Evolutionary conservation across 2,113 vertebrate species (phyloP).

Genomic region (Myrmophylax atrothorax): DNA sequence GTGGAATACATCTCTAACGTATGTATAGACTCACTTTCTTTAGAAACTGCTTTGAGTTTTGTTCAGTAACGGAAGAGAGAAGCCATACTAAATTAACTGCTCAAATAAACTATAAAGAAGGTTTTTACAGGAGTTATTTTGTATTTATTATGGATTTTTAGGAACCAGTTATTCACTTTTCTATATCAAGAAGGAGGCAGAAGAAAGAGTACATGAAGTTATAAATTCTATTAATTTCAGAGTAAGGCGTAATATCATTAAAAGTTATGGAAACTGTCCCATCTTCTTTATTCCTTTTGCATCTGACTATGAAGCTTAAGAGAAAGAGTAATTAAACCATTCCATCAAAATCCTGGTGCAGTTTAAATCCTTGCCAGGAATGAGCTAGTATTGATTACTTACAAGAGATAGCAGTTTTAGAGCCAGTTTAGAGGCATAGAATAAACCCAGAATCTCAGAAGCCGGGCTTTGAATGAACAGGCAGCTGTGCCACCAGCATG

Average conservation of each 20-base stretch:
- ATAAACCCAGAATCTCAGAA: constrained; percentile 1
- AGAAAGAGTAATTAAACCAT: constrained; percentile 15
- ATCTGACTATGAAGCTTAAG: constrained; percentile 42
- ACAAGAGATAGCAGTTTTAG: not conserved
- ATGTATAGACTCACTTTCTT: not conserved
- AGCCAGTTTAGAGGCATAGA: not conserved
- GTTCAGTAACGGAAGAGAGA: not conserved
- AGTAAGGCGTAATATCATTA: not conserved
- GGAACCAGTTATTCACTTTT: constrained; percentile 7
- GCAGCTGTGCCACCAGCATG: not conserved
- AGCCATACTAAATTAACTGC: not conserved
- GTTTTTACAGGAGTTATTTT: constrained; percentile 1
- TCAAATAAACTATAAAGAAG: not conserved
- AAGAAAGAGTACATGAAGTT: not conserved
- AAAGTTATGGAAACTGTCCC: not conserved
- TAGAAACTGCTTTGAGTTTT: not conserved
- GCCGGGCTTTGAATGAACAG: not conserved
- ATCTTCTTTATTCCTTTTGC: not conserved
- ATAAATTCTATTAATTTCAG: constrained; percentile 35
- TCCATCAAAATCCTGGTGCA: constrained; percentile 25
- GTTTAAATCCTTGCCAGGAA: constrained; percentile 3
- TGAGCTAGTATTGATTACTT: constrained; percentile 18
- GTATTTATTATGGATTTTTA: constrained; percentile 11
- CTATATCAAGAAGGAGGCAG: not conserved
- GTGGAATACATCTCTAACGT: not conserved